These are phyloP conservation scores for Calephelis virginiensis DNA, from an alignment of 1,140 invertebrate genomes.

Conservation along the genomic window DNA sequence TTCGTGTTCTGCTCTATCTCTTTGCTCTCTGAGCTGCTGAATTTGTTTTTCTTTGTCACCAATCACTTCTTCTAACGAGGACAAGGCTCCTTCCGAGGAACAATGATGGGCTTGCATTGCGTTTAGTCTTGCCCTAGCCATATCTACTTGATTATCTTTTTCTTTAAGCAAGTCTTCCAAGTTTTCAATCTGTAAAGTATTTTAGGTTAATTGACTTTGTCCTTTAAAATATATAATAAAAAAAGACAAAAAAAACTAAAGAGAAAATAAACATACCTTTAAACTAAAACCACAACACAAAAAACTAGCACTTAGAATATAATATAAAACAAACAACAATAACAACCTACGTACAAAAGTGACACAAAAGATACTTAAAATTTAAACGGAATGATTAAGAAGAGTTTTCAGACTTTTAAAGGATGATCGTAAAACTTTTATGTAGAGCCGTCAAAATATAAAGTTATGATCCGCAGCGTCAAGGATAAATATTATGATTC, in stretches of 20 bases:
- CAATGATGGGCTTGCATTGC: slow-evolving; percentile 96
- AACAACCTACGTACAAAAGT: too few relatives aligned
- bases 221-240: background rate
- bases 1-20: slow-evolving; percentile 97
- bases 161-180: slow-evolving; percentile 97
- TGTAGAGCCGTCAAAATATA: too few relatives aligned
- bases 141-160: slow-evolving; percentile 98
- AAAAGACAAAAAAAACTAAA: slow-evolving; percentile 24
- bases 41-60: slow-evolving; percentile 98
- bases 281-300: slow-evolving; percentile 21
- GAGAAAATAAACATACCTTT: slow-evolving; percentile 26
- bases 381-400: too few relatives aligned
- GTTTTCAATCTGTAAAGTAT: slow-evolving; percentile 91
- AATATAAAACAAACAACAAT: background rate
- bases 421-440: too few relatives aligned
- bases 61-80: slow-evolving; percentile 96
- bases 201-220: background rate
- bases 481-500: too few relatives aligned
- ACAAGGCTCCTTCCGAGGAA: slow-evolving; percentile 93
- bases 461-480: too few relatives aligned
- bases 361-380: too few relatives aligned
- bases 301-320: slow-evolving; percentile 22
- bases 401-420: too few relatives aligned
- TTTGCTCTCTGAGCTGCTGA: slow-evolving; percentile 90
- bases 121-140: slow-evolving; percentile 92